A percentile compares a stretch with the other conserved stretches of the same genome.
These are phyloP conservation scores for Ormyrus pomaceus DNA, from an alignment of 2,888 invertebrate genomes.

Conservation along the genomic window DNA sequence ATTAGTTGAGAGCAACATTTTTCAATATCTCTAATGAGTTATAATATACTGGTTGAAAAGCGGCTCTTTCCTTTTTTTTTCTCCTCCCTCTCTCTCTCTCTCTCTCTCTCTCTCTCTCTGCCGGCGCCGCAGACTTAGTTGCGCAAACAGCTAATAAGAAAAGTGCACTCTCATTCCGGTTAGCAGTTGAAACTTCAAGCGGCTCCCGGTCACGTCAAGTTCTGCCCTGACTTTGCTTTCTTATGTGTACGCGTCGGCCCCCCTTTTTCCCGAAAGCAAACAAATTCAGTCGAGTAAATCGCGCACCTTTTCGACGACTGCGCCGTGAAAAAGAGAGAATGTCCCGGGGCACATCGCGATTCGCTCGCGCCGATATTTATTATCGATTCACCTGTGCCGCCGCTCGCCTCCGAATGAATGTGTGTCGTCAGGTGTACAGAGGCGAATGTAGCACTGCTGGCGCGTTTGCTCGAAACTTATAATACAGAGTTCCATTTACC, in stretches of 20 bases:
- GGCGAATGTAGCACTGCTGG: too few relatives aligned
- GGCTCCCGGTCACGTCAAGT: constrained; percentile 24
- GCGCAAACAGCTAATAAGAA: constrained; percentile 46
- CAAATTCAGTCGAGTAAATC: constrained; percentile 20
- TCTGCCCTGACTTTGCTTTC: constrained; percentile 22
- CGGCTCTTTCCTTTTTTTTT: neutral
- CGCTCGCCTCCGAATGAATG: neutral
- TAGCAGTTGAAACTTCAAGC: constrained; percentile 42
- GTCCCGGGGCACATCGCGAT: constrained; percentile 3
- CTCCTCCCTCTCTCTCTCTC: neutral
- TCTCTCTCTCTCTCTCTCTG: neutral
- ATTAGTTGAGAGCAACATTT: constrained; percentile 30
- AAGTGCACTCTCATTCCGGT: constrained; percentile 16
- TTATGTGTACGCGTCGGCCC: neutral
- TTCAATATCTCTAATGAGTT: constrained; percentile 37
- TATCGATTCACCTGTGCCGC: constrained; percentile 36
- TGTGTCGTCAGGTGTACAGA: neutral
- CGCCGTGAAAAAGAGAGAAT: too few relatives aligned
- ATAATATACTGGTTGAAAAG: neutral
- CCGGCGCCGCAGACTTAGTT: constrained; percentile 14
- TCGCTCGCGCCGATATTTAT: constrained; percentile 3
- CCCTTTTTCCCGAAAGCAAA: constrained; percentile 9
- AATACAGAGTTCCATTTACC: constrained; percentile 3
- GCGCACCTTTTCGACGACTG: neutral
- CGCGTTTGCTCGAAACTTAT: neutral